Conservation (phyloP, 2,113 vertebrate genomes). For the Girardinichthys multiradiatus region DNA sequence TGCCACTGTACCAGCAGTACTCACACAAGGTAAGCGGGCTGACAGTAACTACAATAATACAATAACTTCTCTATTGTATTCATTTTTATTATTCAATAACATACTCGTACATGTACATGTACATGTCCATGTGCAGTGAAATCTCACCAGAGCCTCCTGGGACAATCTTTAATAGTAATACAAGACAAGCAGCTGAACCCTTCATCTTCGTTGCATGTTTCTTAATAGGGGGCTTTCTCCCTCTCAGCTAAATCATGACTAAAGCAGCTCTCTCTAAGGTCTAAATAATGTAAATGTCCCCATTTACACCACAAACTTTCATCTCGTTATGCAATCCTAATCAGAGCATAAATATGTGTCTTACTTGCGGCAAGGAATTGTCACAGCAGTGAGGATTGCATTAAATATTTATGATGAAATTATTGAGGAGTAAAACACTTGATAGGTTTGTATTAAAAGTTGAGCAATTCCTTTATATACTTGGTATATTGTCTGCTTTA, state of each 20-base stretch:
- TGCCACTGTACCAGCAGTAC: conserved; percentile 58
- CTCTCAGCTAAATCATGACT: conserved; percentile 14
- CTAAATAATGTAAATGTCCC: conserved; percentile 61
- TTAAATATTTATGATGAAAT: conserved; percentile 62
- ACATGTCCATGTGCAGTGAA: conserved; percentile 1
- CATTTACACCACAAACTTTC: conserved; percentile 56
- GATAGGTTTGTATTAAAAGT: conserved; percentile 46
- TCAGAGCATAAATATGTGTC: conserved; percentile 23
- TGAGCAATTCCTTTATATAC: conserved; percentile 22
- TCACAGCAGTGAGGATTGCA: conserved; percentile 24
- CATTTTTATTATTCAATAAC: neutral
- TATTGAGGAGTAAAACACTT: conserved; percentile 32
- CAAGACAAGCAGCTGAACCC: neutral
- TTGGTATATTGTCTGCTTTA: conserved; percentile 9
- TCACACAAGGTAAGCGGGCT: conserved; percentile 75
- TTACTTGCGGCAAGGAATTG: conserved; percentile 30
- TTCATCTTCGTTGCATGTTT: conserved; percentile 6
- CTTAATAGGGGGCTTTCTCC: conserved; percentile 3
- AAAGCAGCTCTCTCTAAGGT: conserved; percentile 12
- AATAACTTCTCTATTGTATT: neutral
- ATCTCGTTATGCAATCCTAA: conserved; percentile 23
- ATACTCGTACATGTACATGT: too few species aligned
- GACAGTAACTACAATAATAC: neutral
- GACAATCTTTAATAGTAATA: neutral
- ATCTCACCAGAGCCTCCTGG: conserved; percentile 7